A percentile compares a stretch with the other conserved stretches of the same genome.
Evolutionary conservation across 1,140 invertebrate genomes (phyloP).

Genomic region (Triops cancriformis): DNA sequence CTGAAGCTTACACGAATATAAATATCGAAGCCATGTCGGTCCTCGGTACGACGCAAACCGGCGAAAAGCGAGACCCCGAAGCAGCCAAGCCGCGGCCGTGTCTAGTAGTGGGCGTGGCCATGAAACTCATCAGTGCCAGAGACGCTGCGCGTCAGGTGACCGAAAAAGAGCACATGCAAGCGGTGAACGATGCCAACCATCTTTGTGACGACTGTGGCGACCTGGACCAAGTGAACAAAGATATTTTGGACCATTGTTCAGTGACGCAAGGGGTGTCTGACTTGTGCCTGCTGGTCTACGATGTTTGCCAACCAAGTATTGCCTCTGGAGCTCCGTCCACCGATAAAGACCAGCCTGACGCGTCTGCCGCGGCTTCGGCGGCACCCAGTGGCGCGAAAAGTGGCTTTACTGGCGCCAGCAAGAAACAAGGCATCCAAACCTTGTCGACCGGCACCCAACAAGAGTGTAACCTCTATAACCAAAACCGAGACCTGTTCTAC

Average conservation of each 20-base stretch:
- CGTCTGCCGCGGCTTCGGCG: neutral
- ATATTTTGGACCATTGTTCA: neutral
- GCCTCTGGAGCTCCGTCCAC: neutral
- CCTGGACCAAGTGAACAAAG: neutral
- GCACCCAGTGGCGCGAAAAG: neutral
- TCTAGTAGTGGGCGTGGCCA: neutral
- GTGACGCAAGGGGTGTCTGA: neutral
- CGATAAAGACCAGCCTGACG: neutral
- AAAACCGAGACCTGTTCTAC: neutral
- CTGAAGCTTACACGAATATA: neutral
- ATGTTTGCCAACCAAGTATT: neutral
- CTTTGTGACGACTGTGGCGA: neutral
- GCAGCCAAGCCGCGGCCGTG: neutral
- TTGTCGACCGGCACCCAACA: neutral
- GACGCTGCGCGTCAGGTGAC: neutral
- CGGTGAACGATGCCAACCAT: neutral
- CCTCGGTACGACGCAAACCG: neutral
- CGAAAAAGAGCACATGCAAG: neutral
- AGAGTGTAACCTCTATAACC: neutral
- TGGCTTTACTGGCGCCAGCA: neutral
- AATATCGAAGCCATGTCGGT: neutral
- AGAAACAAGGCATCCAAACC: neutral
- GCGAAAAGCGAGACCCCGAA: neutral
- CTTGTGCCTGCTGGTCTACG: neutral
- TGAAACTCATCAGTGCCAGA: neutral